phyloP scores from a whole-genome alignment of 2,797 vertebrate species.

The Xyrichtys novacula region DNA sequence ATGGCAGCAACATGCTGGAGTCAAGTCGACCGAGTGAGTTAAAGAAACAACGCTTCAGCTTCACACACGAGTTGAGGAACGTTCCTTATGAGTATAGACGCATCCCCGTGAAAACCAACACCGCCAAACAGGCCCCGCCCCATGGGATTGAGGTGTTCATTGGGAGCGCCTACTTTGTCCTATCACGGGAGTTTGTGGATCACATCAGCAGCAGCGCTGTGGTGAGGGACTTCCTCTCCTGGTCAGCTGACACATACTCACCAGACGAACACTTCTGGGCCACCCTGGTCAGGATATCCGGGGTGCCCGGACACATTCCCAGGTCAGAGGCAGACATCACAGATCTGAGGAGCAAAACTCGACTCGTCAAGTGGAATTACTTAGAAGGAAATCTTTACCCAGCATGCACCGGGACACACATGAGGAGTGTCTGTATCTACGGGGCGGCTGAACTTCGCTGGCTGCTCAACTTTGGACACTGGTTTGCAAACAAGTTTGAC shows the following conservation, averaged over 20 bases:
- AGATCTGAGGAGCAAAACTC: conserved; percentile 92
- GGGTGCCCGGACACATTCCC: conserved; percentile 88
- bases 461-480: conserved; percentile 91
- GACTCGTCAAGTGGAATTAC: conserved; percentile 95
- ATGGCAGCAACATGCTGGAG: conserved; percentile 92
- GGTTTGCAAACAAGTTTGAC: conserved; percentile 97
- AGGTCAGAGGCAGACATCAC: conserved; percentile 86
- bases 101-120: conserved; percentile 86
- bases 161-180: conserved; percentile 94
- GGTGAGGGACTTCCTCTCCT: conserved; percentile 89
- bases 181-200: conserved; percentile 86
- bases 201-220: conserved; percentile 82
- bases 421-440: conserved; percentile 93
- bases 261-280: conserved; percentile 97
- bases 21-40: conserved; percentile 85
- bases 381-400: conserved; percentile 90
- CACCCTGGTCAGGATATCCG: conserved; percentile 88
- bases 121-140: conserved; percentile 85
- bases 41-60: conserved; percentile 90
- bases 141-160: conserved; percentile 90
- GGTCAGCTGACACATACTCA: conserved; percentile 93
- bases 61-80: conserved; percentile 86
- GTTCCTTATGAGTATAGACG: conserved; percentile 85
- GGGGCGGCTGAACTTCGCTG: conserved; percentile 92
- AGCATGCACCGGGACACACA: conserved; percentile 89